A percentile compares a stretch with the other conserved stretches of the same genome.
Evolutionary conservation across 1,140 invertebrate genomes (phyloP).

Genomic region (Pseudomyrmex pallidus): DNA sequence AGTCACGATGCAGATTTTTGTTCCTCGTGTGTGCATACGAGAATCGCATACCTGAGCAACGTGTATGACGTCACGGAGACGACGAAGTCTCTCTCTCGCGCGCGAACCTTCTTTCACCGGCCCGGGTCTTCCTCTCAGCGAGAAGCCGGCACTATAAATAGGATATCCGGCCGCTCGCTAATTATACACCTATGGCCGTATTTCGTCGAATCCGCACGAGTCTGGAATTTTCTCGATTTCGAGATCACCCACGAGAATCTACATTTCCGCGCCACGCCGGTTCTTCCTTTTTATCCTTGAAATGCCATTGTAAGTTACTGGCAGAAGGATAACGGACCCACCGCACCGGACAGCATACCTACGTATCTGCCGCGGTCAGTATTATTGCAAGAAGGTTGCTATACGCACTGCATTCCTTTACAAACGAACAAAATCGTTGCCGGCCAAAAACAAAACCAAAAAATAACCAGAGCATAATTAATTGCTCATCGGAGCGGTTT

Average conservation of each 20-base stretch:
- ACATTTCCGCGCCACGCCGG: slow-evolving; percentile 7
- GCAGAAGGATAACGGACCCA: slow-evolving; percentile 32
- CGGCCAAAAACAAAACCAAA: neutral
- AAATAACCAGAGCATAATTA: neutral
- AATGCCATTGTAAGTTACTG: slow-evolving; percentile 20
- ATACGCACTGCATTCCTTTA: neutral
- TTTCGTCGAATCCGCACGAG: slow-evolving; percentile 59
- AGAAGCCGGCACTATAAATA: slow-evolving; percentile 84
- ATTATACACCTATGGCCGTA: slow-evolving; percentile 80
- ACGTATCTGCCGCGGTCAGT: neutral
- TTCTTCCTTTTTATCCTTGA: slow-evolving; percentile 28
- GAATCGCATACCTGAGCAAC: slow-evolving; percentile 66
- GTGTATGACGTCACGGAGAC: slow-evolving; percentile 57
- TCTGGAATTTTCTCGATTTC: slow-evolving; percentile 57
- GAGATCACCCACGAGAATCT: neutral
- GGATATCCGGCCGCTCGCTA: slow-evolving; percentile 80
- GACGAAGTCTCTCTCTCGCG: slow-evolving; percentile 42
- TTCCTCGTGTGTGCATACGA: slow-evolving; percentile 23
- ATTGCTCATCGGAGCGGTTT: slow-evolving; percentile 14
- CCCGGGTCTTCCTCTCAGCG: slow-evolving; percentile 74
- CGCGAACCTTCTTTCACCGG: slow-evolving; percentile 59
- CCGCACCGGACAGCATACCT: neutral
- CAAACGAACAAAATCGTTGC: slow-evolving; percentile 1
- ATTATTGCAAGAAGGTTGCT: slow-evolving; percentile 5
- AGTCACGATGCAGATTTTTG: slow-evolving; percentile 47